Evolutionary conservation across 2,888 invertebrate species (phyloP), one percentile per base, ranked within the genome.

Genomic region (Idaea straminata): DNA sequence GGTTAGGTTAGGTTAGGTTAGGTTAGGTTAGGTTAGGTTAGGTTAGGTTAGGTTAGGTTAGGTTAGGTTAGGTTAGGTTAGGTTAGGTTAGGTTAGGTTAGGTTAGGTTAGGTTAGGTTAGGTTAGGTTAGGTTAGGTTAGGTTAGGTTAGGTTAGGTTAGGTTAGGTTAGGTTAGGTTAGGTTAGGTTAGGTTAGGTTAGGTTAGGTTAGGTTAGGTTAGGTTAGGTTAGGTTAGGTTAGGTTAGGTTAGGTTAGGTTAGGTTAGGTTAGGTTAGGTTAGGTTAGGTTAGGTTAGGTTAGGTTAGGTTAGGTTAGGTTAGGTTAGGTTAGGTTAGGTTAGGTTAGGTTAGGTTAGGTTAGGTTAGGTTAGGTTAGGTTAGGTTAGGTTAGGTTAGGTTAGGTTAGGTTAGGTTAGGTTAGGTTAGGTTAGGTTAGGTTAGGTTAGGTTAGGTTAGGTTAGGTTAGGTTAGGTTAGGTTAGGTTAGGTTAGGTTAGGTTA

Each of bases 21-120:
- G 72, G 72, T 71, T 69, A 71, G 72, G 72, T 71, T 69, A 70
- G 69, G 71, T 70, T 70, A 71, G 71, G 71, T 70, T 69, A 69
- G 70, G 71, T 69, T 70, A 69, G 66, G 68, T 69, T 68, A 71
- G 70, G 71, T 71, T 69, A 71, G 71, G 71, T 71, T 68, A 70
- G 70, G 70, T 70, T 69, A 69, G 69, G 72, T 69, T 69, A 68
- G 70, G 72, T 69, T 68, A 67, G 72, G 71, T 71, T 69, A 69
- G 71, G 72, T 71, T 68, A 71, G 69, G 70, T 70, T 68, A 69
- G 70, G 70, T 70, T 67, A 70, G 72, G 69, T 70, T 67, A 70
- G 70, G 69, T 70, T 68, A 69, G 69, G 69, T 70, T 69, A 36
- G 36, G 36, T 36, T 36, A 36, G 69, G 69, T 67, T 64, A 61